These are phyloP conservation scores for Pomacea maculata DNA, from an alignment of 1,140 invertebrate species.

Conservation along the genomic window DNA sequence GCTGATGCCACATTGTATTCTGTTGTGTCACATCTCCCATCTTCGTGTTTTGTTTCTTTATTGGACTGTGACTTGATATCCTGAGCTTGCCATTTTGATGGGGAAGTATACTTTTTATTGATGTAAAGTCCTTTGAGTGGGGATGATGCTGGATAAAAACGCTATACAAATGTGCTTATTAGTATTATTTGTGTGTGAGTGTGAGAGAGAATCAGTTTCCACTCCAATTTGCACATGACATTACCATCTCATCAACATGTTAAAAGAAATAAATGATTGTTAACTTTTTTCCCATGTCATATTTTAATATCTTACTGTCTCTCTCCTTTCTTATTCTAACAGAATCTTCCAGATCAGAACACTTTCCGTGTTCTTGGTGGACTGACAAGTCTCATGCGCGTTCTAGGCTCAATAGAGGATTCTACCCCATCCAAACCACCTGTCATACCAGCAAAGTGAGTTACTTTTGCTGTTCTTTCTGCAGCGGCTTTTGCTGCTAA, in stretches of 20 bases:
- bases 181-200: too few species aligned
- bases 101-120: too few species aligned
- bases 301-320: slow-evolving; percentile 11
- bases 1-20: too few species aligned
- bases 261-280: not conserved
- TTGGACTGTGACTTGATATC: too few species aligned
- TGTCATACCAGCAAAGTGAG: slow-evolving; percentile 61
- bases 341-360: slow-evolving; percentile 68
- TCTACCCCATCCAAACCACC: slow-evolving; percentile 45
- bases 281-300: not conserved
- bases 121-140: too few species aligned
- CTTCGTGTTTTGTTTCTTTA: too few species aligned
- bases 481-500: too few species aligned
- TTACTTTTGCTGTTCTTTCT: slow-evolving; percentile 10
- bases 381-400: slow-evolving; percentile 67
- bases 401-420: slow-evolving; percentile 53
- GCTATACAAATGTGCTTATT: too few species aligned
- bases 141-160: too few species aligned
- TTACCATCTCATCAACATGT: not conserved
- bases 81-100: too few species aligned
- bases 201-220: too few species aligned
- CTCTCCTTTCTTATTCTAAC: not conserved
- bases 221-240: not conserved
- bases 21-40: too few species aligned
- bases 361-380: slow-evolving; percentile 70